Percentiles rank a stretch among this genome's conserved stretches.
Conservation (phyloP, 2,113 vertebrate species). For the Austrofundulus limnaeus region DNA sequence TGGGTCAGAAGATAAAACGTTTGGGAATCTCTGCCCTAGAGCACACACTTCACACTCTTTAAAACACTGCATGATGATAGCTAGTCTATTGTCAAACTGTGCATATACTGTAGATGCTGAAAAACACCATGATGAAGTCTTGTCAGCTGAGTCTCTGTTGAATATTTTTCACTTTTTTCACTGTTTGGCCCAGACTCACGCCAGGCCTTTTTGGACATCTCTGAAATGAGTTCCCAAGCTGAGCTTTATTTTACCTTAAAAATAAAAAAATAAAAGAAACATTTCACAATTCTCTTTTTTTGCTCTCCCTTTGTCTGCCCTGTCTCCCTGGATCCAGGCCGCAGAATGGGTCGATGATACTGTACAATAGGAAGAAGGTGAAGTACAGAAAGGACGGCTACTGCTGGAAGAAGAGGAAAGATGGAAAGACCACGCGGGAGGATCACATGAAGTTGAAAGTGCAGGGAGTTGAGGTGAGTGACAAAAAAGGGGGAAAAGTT, state of each 20-base stretch:
- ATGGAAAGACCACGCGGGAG: conserved; percentile 96
- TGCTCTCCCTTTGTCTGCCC: conserved; percentile 37
- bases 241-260: conserved; percentile 64
- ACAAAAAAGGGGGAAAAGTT: not conserved
- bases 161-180: no score
- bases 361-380: conserved; percentile 99
- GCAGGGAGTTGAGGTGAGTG: conserved; percentile 97
- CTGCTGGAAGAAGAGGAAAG: conserved; percentile 99
- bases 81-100: conserved; percentile 75
- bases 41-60: conserved; percentile 43
- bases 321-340: conserved; percentile 83
- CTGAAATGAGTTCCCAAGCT: conserved; percentile 68
- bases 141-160: conserved; percentile 74
- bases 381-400: conserved; percentile 99
- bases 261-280: conserved; percentile 16
- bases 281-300: conserved; percentile 43
- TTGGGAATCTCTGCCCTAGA: no score
- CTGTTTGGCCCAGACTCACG: conserved; percentile 52
- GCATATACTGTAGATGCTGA: conserved; percentile 63
- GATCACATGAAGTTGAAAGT: conserved; percentile 99
- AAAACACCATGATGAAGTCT: conserved; percentile 70
- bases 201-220: conserved; percentile 69
- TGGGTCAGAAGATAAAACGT: no score
- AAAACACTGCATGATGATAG: conserved; percentile 56
- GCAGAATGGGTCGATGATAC: conserved; percentile 99